phyloP scores from a whole-genome alignment of 64 coral and sea anemone genomes.

The Montipora capricornis region DNA sequence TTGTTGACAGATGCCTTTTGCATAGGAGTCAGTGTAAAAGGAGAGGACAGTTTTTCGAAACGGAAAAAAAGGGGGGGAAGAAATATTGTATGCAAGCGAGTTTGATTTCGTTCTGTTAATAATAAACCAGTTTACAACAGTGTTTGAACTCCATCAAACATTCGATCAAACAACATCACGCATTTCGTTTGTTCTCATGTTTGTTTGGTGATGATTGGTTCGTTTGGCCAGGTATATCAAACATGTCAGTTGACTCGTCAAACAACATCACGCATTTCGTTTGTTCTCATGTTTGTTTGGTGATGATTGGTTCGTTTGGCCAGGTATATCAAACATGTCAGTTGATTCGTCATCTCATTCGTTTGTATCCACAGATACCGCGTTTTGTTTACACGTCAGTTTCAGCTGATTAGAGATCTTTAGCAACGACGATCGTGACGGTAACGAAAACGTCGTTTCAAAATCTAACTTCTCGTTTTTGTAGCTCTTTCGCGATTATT shows the following conservation, averaged over 20 bases:
- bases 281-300: not conserved
- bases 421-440: no score
- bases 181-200: not conserved
- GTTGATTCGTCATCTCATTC: not conserved
- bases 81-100: no score
- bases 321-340: not conserved
- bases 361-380: not conserved
- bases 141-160: constrained; percentile 7
- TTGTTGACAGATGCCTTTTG: no score
- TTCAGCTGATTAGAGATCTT: not conserved
- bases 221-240: not conserved
- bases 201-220: not conserved
- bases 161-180: not conserved
- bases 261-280: not conserved
- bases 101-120: no score
- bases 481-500: no score
- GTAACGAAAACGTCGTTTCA: not conserved
- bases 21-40: no score
- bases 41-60: no score
- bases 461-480: no score
- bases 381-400: not conserved
- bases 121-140: not conserved
- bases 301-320: not conserved
- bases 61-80: no score
- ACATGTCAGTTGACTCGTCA: not conserved